These are phyloP conservation scores for Mormyrops boulengeri DNA, from an alignment of 2,797 vertebrate species.

Conservation along the genomic window DNA sequence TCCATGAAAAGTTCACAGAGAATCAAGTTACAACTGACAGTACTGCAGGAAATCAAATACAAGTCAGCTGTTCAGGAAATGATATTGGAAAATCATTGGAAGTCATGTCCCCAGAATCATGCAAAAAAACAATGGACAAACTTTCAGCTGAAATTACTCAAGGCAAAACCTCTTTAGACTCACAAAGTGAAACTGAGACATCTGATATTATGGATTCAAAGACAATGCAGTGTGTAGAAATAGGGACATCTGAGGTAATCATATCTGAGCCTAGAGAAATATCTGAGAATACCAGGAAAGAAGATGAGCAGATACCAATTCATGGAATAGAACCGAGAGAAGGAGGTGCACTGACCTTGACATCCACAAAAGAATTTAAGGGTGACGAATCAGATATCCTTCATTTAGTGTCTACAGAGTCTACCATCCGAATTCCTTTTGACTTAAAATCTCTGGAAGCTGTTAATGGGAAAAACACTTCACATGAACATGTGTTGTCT, in stretches of 20 bases:
- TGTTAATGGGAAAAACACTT: neutral
- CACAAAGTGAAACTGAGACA: neutral
- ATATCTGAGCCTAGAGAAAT: neutral
- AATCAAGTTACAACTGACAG: neutral
- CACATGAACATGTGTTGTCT: neutral
- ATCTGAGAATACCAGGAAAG: neutral
- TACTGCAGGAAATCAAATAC: neutral
- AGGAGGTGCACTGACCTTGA: neutral
- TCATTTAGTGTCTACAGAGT: neutral
- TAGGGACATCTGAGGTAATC: neutral
- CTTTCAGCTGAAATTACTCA: neutral
- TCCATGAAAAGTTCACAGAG: neutral
- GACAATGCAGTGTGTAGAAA: neutral
- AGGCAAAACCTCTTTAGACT: neutral
- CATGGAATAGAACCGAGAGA: neutral
- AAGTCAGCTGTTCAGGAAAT: neutral
- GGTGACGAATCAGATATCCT: neutral
- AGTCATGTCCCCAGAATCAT: neutral
- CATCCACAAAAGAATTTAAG: neutral
- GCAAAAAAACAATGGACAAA: neutral
- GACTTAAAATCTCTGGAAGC: neutral
- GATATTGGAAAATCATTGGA: neutral
- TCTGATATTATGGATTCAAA: neutral
- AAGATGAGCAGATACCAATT: neutral
- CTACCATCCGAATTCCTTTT: neutral